Evolutionary conservation across 2,888 invertebrate genomes (phyloP), one percentile per base, ranked within the genome.

Genomic region (Opisthograptis luteolata): DNA sequence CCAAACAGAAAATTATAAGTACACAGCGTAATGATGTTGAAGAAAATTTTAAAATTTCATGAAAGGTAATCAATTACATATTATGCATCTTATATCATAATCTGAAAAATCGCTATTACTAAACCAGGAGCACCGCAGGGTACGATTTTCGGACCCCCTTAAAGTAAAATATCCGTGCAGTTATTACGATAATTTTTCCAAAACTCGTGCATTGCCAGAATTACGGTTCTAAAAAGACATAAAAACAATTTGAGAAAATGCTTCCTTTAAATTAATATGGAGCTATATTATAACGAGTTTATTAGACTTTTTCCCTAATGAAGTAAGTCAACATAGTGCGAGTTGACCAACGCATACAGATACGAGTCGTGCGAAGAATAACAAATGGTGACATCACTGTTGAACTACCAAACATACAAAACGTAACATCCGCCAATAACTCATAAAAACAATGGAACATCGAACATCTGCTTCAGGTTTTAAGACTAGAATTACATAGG

Each of bases 361-460:
- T 47, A 37, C 19, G 65, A 64, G 62, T 66, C 70, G 70, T 70
- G 76, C 70, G 64, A 76, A 69, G 81, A 83, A 86, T 88, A 87
- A 87, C 79, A 81, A 84, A 81, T 76, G 81, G 77, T 87, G 83
- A 87, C 87, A 85, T 85, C 87, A 87, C 81, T 82, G 68, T 71
- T 66, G 71, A 73, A 31, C 40, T 30, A 30, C 15, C 24, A 32
- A 20, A 42, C 31, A 24, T 51, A 51, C 37, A 45, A 36, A 55
- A 48, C n/a, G 42, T 36, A 34, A 53, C 50, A 44, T 51, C 45
- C 47, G 41, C 43, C 49, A 41, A 27, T 42, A 55, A 49, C 30
- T 30, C 42, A 28, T 53, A 41, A 47, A 31, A 27, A 50, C 45
- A 56, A 44, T 48, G 64, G 49, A 76, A 66, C 63, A 61, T 70